Evolutionary conservation across 2,797 vertebrate genomes (phyloP).

Genomic region (Darevskia nairensis): DNA sequence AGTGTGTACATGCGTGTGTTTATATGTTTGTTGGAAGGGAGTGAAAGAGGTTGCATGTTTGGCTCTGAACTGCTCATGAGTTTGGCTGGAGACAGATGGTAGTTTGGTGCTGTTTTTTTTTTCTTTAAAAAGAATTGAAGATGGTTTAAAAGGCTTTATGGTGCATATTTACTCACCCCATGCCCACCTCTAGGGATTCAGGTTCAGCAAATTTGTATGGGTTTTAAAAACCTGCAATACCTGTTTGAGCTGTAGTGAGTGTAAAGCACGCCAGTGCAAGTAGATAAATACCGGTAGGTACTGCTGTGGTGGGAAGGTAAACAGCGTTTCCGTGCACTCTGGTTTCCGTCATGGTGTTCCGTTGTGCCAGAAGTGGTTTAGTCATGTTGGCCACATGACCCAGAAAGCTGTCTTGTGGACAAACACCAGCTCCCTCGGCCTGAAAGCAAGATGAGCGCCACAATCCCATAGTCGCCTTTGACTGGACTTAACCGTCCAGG

Average conservation of each 20-base stretch:
- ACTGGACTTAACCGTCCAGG: too few relatives aligned
- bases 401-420: too few relatives aligned
- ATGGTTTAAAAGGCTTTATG: neutral
- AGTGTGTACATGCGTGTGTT: constrained; percentile 14
- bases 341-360: too few relatives aligned
- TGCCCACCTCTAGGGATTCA: neutral
- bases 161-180: neutral
- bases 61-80: constrained; percentile 55
- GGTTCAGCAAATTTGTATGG: neutral
- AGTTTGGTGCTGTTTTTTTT: neutral
- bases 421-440: too few relatives aligned
- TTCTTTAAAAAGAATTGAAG: neutral
- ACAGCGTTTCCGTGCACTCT: too few relatives aligned
- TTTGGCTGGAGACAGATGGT: neutral
- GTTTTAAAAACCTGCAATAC: neutral
- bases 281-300: too few relatives aligned
- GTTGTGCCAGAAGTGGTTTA: too few relatives aligned
- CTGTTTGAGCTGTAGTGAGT: neutral
- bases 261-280: too few relatives aligned
- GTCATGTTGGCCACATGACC: too few relatives aligned
- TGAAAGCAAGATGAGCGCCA: too few relatives aligned
- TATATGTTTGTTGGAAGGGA: neutral
- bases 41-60: constrained; percentile 41
- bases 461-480: too few relatives aligned
- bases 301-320: too few relatives aligned